phyloP scores from a whole-genome alignment of 1,140 invertebrate genomes.

The Zaprionus africanus region DNA sequence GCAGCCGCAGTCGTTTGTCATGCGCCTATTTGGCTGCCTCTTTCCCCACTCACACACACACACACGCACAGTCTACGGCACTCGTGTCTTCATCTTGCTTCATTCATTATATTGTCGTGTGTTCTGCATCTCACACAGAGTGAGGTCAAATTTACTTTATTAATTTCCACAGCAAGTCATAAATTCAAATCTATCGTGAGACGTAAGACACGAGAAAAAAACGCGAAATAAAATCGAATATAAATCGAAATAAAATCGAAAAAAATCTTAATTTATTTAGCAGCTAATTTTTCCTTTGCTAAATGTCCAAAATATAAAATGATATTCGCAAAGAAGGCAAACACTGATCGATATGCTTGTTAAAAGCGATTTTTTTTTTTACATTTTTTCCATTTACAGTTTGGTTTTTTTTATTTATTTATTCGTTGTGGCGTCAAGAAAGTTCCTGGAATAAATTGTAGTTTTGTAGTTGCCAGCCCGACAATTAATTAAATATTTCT shows the following conservation, averaged over 20 bases:
- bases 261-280: conserved; percentile 69
- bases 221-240: conserved; percentile 9
- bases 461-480: conserved; percentile 36
- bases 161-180: conserved; percentile 71
- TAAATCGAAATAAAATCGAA: not conserved
- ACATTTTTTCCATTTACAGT: conserved; percentile 17
- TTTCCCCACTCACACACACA: not conserved
- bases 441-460: conserved; percentile 67
- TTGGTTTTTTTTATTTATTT: conserved; percentile 24
- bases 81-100: conserved; percentile 42
- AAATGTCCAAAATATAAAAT: conserved; percentile 29
- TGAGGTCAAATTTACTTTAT: conserved; percentile 83
- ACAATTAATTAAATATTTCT: conserved; percentile 79
- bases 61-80: not conserved
- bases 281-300: conserved; percentile 53
- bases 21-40: conserved; percentile 55
- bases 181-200: conserved; percentile 70
- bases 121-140: conserved; percentile 48
- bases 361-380: not conserved
- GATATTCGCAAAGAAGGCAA: not conserved
- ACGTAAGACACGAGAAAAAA: conserved; percentile 22
- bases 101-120: conserved; percentile 81
- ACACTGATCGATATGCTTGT: not conserved
- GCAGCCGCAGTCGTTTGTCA: conserved; percentile 72
- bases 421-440: conserved; percentile 26